Percentiles rank a stretch among this genome's conserved stretches.
phyloP scores from a whole-genome alignment of 2,797 vertebrate genomes.

The Otolemur crassicaudatus region DNA sequence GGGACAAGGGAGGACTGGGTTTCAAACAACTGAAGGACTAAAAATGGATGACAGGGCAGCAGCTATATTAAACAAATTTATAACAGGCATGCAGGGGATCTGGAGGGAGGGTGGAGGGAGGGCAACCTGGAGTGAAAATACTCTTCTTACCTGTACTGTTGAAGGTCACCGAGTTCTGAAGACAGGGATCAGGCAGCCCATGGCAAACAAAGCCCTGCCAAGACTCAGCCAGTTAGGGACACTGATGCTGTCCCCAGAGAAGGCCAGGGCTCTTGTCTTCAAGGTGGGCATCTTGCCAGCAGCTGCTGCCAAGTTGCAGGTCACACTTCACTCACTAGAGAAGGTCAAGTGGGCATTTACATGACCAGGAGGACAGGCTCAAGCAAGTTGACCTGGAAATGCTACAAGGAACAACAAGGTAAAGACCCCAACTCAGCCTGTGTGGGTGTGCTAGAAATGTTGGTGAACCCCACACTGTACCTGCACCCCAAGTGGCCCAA shows the following conservation, averaged over 20 bases:
- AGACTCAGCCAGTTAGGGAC: background rate
- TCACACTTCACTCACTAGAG: conserved; percentile 26
- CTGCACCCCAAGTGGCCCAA: conserved; percentile 79
- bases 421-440: conserved; percentile 56
- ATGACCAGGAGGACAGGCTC: conserved; percentile 40
- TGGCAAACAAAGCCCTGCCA: background rate
- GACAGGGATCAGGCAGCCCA: background rate
- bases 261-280: conserved; percentile 19
- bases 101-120: background rate
- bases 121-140: background rate
- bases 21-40: background rate
- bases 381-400: conserved; percentile 70
- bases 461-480: conserved; percentile 42
- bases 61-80: background rate
- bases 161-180: background rate
- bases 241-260: background rate
- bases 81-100: background rate
- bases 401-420: conserved; percentile 49
- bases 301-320: conserved; percentile 34
- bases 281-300: conserved; percentile 36
- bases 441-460: conserved; percentile 60
- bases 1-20: background rate
- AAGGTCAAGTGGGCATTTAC: conserved; percentile 52
- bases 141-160: background rate
- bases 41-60: background rate